phyloP scores from a whole-genome alignment of 2,113 vertebrate genomes.

The Siphamia tubifer region DNA sequence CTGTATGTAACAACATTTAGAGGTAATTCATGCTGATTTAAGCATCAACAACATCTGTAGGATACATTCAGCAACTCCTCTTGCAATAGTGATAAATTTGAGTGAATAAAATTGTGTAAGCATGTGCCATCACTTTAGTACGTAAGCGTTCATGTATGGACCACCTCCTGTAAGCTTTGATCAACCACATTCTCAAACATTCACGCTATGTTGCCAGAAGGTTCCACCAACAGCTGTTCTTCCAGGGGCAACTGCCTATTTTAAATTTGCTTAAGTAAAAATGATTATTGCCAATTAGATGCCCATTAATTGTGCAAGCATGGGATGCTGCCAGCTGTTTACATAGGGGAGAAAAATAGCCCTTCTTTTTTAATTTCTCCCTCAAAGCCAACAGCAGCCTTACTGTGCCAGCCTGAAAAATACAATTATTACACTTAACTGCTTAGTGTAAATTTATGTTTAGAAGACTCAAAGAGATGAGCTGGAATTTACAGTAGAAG shows the following conservation, averaged over 20 bases:
- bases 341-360: slow-evolving; percentile 91
- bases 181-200: slow-evolving; percentile 79
- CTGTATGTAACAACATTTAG: not conserved
- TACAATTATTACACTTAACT: slow-evolving; percentile 18
- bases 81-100: not conserved
- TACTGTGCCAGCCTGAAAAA: slow-evolving; percentile 29
- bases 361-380: slow-evolving; percentile 83
- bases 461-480: not conserved
- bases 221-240: slow-evolving; percentile 93
- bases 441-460: slow-evolving; percentile 25
- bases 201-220: slow-evolving; percentile 86
- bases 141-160: slow-evolving; percentile 19
- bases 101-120: not conserved
- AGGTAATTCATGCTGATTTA: not conserved
- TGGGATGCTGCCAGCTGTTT: slow-evolving; percentile 96
- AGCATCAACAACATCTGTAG: not conserved
- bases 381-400: slow-evolving; percentile 69
- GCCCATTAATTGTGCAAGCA: slow-evolving; percentile 97
- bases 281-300: slow-evolving; percentile 99
- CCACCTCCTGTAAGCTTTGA: slow-evolving; percentile 78
- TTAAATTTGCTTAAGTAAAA: slow-evolving; percentile 93
- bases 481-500: not conserved
- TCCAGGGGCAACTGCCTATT: slow-evolving; percentile 88
- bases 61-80: not conserved
- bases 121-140: slow-evolving; percentile 7